Conservation (phyloP, 2,888 invertebrate species). For the Hydrotaea cyrtoneurina region DNA sequence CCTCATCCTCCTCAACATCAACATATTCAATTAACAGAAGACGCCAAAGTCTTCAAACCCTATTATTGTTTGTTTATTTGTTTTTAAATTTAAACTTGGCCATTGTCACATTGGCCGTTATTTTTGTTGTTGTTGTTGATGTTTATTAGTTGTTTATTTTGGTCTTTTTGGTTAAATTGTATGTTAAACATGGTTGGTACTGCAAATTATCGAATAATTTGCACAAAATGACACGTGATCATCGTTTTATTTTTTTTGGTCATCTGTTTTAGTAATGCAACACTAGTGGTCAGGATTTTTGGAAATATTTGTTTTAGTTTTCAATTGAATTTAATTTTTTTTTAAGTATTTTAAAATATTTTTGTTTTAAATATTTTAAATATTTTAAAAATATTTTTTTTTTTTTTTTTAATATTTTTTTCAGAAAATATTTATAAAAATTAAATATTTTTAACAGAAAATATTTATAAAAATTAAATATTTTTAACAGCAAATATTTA, state of each 20-base stretch:
- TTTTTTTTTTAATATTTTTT: no score
- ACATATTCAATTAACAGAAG: background rate
- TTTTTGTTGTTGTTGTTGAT: background rate
- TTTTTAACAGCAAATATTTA: no score
- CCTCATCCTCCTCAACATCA: no score
- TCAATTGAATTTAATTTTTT: no score
- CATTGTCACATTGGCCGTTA: background rate
- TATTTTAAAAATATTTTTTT: no score
- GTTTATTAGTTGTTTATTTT: slow-evolving; percentile 18
- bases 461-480: no score
- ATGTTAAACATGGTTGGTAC: background rate
- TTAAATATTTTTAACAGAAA: no score
- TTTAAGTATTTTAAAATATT: no score
- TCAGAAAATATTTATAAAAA: no score
- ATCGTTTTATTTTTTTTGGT: background rate
- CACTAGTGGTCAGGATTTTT: no score
- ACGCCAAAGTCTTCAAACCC: background rate
- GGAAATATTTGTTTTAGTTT: no score
- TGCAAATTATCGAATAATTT: background rate
- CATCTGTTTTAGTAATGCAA: background rate
- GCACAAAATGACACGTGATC: slow-evolving; percentile 21
- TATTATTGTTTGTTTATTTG: background rate
- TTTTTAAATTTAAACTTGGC: slow-evolving; percentile 12
- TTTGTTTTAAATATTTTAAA: no score
- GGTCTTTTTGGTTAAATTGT: background rate